Base-by-base conservation (phyloP, 2,113 vertebrate species). In the Amia ocellicauda region DNA sequence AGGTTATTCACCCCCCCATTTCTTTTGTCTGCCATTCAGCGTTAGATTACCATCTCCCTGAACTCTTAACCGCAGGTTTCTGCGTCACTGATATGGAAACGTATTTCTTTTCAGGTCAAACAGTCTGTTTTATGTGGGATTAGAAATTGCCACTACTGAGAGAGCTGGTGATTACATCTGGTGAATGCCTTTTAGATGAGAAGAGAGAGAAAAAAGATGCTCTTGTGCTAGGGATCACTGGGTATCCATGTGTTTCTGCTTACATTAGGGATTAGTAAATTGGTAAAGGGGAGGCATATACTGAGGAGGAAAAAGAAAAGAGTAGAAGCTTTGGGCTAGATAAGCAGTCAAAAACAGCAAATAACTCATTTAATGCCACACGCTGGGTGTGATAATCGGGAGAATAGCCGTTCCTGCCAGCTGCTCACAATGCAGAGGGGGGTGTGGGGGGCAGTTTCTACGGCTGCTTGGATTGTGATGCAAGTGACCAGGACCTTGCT, bases 1-100 rank as follows among this genome's bases (percentile, higher is more conserved):
- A 78, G 77, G 86, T 81, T 85, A 84, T 86, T 78, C 85, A 85
- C 82, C 66, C 68, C 78, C 75, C 66, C 56, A 45, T 73, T 62
- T 2, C 72, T 80, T 79, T 82, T 73, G 63, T 67, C 69, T 73
- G 2, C 0, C 63, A 61, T 58, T 0, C 3, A 71, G 69, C 65
- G 53, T 68, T 72, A 68, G 72, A 63, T 78, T 69, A 67, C 64
- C 62, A 66, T 60, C 62, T 50, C 36, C 26, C 26, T 19, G 13
- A 29, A 20, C 28, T 20, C 61, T 65, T 9, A 49, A 45, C 61
- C 36, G 14, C 64, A 36, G 20, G 41, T 68, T 47, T 36, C 61
- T 51, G 49, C 24, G 36, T 61, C 64, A 60, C 24, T 67, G 61
- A 61, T 43, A 66, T 77, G 78, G 72, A 75, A 79, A 76, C 73